Evolutionary conservation across 2,888 invertebrate genomes (phyloP), one percentile per base, ranked within the genome.

Genomic region (Mythimna vitellina): DNA sequence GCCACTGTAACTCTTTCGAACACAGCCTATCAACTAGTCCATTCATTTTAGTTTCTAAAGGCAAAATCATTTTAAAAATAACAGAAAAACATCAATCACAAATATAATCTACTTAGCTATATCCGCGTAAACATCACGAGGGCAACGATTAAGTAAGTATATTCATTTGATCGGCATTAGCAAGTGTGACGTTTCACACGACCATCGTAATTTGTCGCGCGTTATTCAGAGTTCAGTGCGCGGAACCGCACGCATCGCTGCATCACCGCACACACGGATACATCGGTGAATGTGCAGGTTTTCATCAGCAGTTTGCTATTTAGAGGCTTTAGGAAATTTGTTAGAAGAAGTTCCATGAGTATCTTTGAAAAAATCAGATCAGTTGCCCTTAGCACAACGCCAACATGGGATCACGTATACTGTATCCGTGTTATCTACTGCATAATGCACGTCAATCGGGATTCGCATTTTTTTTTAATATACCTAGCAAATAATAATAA

Each of bases 141-240:
- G 84, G 82, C 81, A 84, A 78, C 85, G 82, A 87, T 87, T 87
- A 89, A 80, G 79, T 87, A 89, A 82, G 78, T 83, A 82, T 86
- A 87, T 87, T 87, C 82, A 88, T 86, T 88, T 85, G 87, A 85
- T 84, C 81, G 74, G 86, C 82, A 87, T 88, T 87, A 88, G 84
- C 90, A 90, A 90, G 91, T 94, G 94, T 90, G 87, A 74, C 80
- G 82, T 86, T 94, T 94, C 94, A 88, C 94, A 94, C 94, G 94
- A 89, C 87, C 89, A 88, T 90, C 86, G 90, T 89, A 91, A 92
- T 94, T 92, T 92, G 92, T 92, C 90, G 89, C 91, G 89, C 86
- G 89, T 92, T 93, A 90, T 86, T 81, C 86, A 77, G 89, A 89
- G 91, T 89, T 90, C 89, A 88, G 77, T 89, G 90, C 91, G 87